Base-by-base conservation (phyloP, 2,888 invertebrate genomes). In the Eustalomyia histrio region DNA sequence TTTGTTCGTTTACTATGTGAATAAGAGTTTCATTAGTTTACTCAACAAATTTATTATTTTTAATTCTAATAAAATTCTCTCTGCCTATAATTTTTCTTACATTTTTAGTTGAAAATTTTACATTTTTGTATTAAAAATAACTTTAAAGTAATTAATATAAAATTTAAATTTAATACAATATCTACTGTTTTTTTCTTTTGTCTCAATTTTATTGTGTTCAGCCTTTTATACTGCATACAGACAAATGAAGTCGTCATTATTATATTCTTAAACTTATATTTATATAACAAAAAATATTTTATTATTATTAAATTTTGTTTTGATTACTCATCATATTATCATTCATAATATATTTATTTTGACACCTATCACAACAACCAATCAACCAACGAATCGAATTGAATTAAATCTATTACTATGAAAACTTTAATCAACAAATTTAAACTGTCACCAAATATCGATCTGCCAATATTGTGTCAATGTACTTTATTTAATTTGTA, bases 301-400 rank as follows among this genome's bases (percentile, higher is more conserved):
- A 24, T 14, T 50, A 53, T 68, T 16, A 29, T 14, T 50, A 53
- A 58, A 52, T 50, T n/a, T 65, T 64, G 33, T 35, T 55, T 60
- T 67, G 43, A 78, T 73, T 74, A 72, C 58, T 78, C 58, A 63
- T 63, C 50, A 47, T 57, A 47, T 71, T 55, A 68, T 67, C 69
- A 64, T 57, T 53, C 47, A 74, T 68, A 39, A 65, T 67, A 14
- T 47, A 35, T 79, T 79, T 79, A 50, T 73, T 18, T 63, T 74
- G 65, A 67, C 33, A 61, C 72, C 24, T 67, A 67, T 63, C 33
- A 69, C 57, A 71, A 76, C 50, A 76, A 76, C 18, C 17, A 24
- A 61, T 29, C 29, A 29, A 69, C 35, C 29, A 78, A 65, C 14
- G 35, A 33, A 39, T 14, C 14, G 35, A 33, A 39, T 14, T 39